Evolutionary conservation across 2,113 vertebrate genomes (phyloP).

Genomic region (Gymnocephalus cernua): DNA sequence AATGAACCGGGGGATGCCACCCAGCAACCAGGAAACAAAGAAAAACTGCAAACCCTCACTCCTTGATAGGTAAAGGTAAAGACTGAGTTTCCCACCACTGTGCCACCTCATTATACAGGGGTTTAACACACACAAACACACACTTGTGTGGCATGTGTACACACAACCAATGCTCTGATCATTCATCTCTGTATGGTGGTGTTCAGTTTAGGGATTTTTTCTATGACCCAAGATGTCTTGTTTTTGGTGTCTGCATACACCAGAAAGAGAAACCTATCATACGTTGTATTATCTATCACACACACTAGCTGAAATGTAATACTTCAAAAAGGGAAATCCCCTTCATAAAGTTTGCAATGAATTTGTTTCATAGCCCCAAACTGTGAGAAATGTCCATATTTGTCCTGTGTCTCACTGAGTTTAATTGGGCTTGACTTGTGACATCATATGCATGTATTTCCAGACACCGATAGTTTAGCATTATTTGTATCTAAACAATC

Average conservation of each 20-base stretch:
- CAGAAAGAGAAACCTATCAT: neutral
- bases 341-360: neutral
- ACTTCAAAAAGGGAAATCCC: neutral
- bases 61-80: constrained; percentile 42
- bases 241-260: neutral
- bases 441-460: neutral
- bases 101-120: constrained; percentile 24
- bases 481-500: neutral
- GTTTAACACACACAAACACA: constrained; percentile 33
- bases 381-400: neutral
- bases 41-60: constrained; percentile 20
- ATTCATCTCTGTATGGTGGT: constrained; percentile 21
- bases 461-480: neutral
- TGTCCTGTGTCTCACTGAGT: neutral
- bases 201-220: neutral
- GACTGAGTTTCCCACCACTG: constrained; percentile 74
- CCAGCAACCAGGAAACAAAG: constrained; percentile 51
- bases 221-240: neutral
- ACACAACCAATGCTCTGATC: neutral
- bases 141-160: constrained; percentile 13
- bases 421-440: neutral
- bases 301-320: neutral
- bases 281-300: neutral
- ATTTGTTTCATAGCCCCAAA: neutral
- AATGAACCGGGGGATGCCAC: constrained; percentile 68